Percentiles rank a stretch among this genome's conserved stretches.
These are phyloP conservation scores for Melanotaenia boesemani DNA, from an alignment of 2,797 vertebrate species.

Conservation along the genomic window DNA sequence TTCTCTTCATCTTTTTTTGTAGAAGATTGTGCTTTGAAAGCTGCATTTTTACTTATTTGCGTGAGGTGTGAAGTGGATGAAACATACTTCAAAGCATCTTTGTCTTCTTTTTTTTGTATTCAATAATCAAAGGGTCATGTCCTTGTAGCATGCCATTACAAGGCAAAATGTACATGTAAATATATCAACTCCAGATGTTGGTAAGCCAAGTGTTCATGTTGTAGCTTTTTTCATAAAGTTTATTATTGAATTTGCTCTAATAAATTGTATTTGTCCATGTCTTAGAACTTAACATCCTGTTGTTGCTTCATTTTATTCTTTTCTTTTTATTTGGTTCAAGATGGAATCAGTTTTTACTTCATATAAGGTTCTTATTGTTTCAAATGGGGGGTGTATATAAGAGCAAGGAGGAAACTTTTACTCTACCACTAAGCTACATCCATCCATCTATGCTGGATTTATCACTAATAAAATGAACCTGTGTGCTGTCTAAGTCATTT, in stretches of 20 bases:
- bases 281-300: constrained; percentile 49
- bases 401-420: too few species aligned
- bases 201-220: constrained; percentile 78
- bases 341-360: neutral
- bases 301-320: neutral
- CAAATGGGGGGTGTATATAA: neutral
- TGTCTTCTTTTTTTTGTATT: constrained; percentile 47
- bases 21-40: constrained; percentile 47
- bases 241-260: constrained; percentile 84
- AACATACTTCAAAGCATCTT: constrained; percentile 32
- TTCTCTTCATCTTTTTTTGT: constrained; percentile 35
- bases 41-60: constrained; percentile 44
- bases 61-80: constrained; percentile 50
- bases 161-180: constrained; percentile 84
- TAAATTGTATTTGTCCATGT: constrained; percentile 82
- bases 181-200: constrained; percentile 80
- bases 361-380: neutral
- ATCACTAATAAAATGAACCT: too few species aligned
- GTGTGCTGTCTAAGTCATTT: too few species aligned
- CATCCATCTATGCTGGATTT: too few species aligned
- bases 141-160: constrained; percentile 85
- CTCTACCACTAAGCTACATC: too few species aligned
- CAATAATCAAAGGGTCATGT: constrained; percentile 66
- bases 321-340: neutral
- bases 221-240: constrained; percentile 82